Evolutionary conservation across 2,888 invertebrate genomes (phyloP).

Genomic region (Tetramorium bicarinatum): DNA sequence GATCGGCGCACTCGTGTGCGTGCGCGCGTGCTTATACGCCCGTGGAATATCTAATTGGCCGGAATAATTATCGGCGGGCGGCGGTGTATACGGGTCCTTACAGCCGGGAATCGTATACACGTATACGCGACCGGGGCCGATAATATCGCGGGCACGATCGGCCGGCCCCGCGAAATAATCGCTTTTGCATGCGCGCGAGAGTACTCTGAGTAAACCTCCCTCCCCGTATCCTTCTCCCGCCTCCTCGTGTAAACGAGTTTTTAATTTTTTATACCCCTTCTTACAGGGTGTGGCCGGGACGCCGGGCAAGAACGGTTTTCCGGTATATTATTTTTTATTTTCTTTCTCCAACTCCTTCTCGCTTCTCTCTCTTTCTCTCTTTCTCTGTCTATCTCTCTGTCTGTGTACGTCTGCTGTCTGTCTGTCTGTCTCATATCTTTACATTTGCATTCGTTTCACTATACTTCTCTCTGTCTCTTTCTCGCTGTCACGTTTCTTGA

Average conservation of each 20-base stretch:
- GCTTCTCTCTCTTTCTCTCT: conserved; percentile 70
- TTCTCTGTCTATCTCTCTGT: conserved; percentile 20
- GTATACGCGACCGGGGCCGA: conserved; percentile 27
- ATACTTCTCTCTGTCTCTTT: conserved; percentile 33
- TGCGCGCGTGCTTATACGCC: conserved; percentile 55
- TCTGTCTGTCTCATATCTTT: conserved; percentile 35
- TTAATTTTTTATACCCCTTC: conserved; percentile 86
- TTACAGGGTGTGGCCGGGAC: conserved; percentile 93
- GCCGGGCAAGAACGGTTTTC: conserved; percentile 96
- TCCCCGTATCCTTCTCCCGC: not conserved
- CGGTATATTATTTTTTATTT: conserved; percentile 91
- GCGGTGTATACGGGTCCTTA: conserved; percentile 12
- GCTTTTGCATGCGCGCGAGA: conserved; percentile 76
- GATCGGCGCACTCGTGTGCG: conserved; percentile 28
- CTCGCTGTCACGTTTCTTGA: conserved; percentile 39
- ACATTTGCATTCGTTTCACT: conserved; percentile 17
- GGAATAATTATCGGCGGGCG: conserved; percentile 69
- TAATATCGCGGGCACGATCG: conserved; percentile 65
- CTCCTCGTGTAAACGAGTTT: conserved; percentile 75
- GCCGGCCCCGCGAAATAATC: conserved; percentile 62
- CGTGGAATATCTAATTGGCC: conserved; percentile 69
- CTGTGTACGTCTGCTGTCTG: conserved; percentile 28
- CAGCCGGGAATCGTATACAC: not conserved
- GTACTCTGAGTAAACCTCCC: conserved; percentile 49
- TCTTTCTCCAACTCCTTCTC: conserved; percentile 78